Conservation (phyloP, 2,113 vertebrate species). For the Dryoscopus gambensis region DNA sequence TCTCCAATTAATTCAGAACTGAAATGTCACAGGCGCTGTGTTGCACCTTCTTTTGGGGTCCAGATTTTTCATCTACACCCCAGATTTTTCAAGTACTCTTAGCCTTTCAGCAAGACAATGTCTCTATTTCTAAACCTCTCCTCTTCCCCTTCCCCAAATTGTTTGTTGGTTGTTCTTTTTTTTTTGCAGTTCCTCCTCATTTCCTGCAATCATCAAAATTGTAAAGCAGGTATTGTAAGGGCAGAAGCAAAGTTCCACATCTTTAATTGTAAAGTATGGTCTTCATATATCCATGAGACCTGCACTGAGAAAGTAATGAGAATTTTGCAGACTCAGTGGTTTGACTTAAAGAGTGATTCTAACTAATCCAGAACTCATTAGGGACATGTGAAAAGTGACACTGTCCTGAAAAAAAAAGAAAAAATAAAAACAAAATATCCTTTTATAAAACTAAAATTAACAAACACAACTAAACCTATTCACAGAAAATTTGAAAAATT, state of each 20-base stretch:
- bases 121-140: not conserved
- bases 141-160: not conserved
- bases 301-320: not conserved
- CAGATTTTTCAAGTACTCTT: not conserved
- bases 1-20: not conserved
- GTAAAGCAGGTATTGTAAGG: not conserved
- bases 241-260: not conserved
- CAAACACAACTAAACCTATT: not conserved
- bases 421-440: not conserved
- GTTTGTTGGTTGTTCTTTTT: not conserved
- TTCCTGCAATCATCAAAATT: not conserved
- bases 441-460: not conserved
- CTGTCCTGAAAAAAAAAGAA: not conserved
- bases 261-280: not conserved
- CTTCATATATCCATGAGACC: not conserved
- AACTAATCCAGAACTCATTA: not conserved
- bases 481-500: slow-evolving; percentile 41
- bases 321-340: not conserved
- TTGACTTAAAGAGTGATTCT: not conserved
- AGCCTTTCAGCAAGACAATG: not conserved
- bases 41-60: not conserved
- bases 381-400: not conserved
- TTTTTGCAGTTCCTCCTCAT: not conserved
- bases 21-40: not conserved
- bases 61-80: not conserved